Evolutionary conservation across 1,140 invertebrate species (phyloP).

Genomic region (Metopolophium dirhodum): DNA sequence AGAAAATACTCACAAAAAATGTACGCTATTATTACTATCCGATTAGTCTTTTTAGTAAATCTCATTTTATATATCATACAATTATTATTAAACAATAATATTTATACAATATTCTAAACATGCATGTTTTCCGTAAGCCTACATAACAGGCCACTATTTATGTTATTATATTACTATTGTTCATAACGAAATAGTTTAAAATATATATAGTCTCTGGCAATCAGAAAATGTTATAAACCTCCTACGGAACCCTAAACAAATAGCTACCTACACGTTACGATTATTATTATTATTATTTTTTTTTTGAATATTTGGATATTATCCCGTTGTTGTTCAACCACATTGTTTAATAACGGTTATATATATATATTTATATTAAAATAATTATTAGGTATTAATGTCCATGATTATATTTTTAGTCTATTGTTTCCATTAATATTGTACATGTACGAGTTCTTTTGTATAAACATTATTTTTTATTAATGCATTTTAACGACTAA

Average conservation of each 20-base stretch:
- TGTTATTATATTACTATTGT: background rate
- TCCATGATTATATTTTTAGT: conserved; percentile 15
- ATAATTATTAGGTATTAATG: conserved; percentile 17
- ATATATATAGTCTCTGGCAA: background rate
- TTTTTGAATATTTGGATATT: conserved; percentile 7
- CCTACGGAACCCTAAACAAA: background rate
- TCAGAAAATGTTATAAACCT: background rate
- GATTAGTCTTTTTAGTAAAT: background rate
- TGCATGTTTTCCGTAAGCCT: background rate
- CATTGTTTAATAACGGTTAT: background rate
- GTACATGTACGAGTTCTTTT: conserved; percentile 34
- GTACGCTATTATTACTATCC: background rate
- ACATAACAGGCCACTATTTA: background rate
- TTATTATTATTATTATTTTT: background rate
- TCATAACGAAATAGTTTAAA: background rate
- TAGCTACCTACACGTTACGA: background rate
- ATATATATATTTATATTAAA: conserved; percentile 10
- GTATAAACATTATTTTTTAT: conserved; percentile 40
- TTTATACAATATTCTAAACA: background rate
- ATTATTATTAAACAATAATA: background rate
- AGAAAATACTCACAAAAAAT: background rate
- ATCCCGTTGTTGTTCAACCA: background rate
- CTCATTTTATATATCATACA: background rate
- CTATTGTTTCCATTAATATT: conserved; percentile 19
- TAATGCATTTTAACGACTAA: background rate